A percentile compares a stretch with the other conserved stretches of the same genome.
Evolutionary conservation across 2,797 vertebrate species (phyloP).

Genomic region (Clangula hyemalis): DNA sequence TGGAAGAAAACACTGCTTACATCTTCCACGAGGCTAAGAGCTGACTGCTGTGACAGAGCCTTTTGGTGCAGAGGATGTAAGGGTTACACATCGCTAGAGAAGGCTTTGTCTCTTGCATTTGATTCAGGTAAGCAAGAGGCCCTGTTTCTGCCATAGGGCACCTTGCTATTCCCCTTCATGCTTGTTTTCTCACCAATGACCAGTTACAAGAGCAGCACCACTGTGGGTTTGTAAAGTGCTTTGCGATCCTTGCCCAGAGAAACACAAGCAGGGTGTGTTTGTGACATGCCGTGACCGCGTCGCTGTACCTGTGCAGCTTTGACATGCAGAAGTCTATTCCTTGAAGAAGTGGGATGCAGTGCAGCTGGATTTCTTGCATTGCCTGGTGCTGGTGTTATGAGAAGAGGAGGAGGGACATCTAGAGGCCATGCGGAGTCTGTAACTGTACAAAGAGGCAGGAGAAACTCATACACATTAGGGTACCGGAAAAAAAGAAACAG

Average conservation of each 20-base stretch:
- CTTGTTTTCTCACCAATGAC: background rate
- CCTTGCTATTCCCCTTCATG: fast-evolving
- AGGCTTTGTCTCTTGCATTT: background rate
- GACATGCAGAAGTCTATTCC: slow-evolving; percentile 56
- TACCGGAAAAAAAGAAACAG: fast-evolving
- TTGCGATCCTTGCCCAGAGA: background rate
- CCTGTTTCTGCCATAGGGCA: background rate
- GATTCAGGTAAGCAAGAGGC: background rate
- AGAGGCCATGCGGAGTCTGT: slow-evolving; percentile 76
- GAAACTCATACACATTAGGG: background rate
- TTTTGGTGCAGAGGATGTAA: background rate
- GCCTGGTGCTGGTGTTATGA: slow-evolving; percentile 48
- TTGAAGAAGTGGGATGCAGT: slow-evolving; percentile 44
- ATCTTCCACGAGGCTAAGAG: background rate
- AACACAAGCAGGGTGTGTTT: no score
- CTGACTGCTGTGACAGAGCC: background rate
- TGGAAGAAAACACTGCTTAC: background rate
- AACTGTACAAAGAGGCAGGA: slow-evolving; percentile 63
- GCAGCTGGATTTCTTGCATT: slow-evolving; percentile 62
- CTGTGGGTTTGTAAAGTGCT: fast-evolving
- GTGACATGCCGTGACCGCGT: background rate
- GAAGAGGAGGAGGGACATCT: slow-evolving; percentile 67
- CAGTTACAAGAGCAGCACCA: background rate
- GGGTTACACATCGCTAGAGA: no score
- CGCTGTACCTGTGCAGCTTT: slow-evolving; percentile 62